Evolutionary conservation across 2,888 invertebrate genomes (phyloP), one percentile per base, ranked within the genome.

Genomic region (Idaea biselata): DNA sequence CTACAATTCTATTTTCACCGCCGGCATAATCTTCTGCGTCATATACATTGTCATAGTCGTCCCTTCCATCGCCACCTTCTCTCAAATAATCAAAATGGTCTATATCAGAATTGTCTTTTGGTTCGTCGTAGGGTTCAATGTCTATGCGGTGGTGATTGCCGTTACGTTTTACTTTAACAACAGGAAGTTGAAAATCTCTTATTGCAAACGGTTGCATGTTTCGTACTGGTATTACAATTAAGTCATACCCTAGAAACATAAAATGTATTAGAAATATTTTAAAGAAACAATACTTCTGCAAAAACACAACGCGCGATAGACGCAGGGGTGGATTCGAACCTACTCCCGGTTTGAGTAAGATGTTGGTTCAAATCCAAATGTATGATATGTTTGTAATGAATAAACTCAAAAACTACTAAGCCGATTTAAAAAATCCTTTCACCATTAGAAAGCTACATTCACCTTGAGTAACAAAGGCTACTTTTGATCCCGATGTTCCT

Each of bases 1-100:
- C 93, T 0, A 92, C 92, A 6, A 93, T 93, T 61, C 87, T 91
- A 63, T 89, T 82, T 25, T 85, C 82, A 0, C 6, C 11, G 44
- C 82, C 87, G 58, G 80, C 80, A 58, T 70, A 68, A 4, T 64
- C 59, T 6, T 75, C 76, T 4, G 66, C 63, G 17, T 76, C 74
- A 11, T 68, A 62, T 0, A 61, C 63, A 25, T 65, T 61, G 1
- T 66, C 63, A 17, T 72, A 68, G 7, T 68, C 67, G 6, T 62
- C 63, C n/a, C 6, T 32, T 61, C 56, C 58, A 0, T 65, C 66
- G 1, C 70, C 66, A 59, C 72, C 74, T 1, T 82, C 76, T 59
- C 74, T 75, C 1, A 67, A 75, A 58, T 83, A 85, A n/a, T 89
- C 85, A 16, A 84, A 77, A 25, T 75, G 80, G 18, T 90, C 90